These are phyloP conservation scores for Mythimna pallens DNA, from an alignment of 2,888 invertebrate species.

Conservation along the genomic window DNA sequence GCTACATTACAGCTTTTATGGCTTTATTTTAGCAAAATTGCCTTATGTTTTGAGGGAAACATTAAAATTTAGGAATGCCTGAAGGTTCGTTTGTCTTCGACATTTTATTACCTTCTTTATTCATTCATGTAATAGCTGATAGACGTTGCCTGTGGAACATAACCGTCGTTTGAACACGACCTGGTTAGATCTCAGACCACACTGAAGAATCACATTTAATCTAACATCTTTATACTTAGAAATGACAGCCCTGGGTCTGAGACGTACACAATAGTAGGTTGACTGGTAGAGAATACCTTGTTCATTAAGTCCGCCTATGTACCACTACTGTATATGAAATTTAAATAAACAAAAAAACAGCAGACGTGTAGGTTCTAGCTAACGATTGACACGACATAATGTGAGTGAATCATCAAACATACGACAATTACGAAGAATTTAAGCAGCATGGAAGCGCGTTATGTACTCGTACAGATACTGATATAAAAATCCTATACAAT, in stretches of 20 bases:
- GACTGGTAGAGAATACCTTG: neutral
- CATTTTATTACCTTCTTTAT: conserved; percentile 40
- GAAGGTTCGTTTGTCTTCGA: conserved; percentile 41
- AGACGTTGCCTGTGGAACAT: neutral
- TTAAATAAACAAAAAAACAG: neutral
- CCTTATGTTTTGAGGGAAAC: conserved; percentile 52
- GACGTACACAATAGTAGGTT: neutral
- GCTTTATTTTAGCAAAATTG: conserved; percentile 61
- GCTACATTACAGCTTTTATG: conserved; percentile 61
- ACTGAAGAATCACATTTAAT: conserved; percentile 3
- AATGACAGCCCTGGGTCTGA: neutral
- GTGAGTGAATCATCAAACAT: neutral
- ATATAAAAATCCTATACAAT: conserved; percentile 41
- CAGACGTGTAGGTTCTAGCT: neutral
- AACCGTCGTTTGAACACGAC: neutral
- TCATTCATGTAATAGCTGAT: conserved; percentile 19
- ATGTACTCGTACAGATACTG: conserved; percentile 16
- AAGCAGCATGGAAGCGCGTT: neutral
- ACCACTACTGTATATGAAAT: too few relatives aligned
- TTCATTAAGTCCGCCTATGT: too few relatives aligned
- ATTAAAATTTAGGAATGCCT: conserved; percentile 49
- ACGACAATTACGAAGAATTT: conserved; percentile 3
- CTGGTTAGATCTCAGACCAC: conserved; percentile 5
- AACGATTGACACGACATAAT: neutral
- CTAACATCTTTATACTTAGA: neutral